Evolutionary conservation across 1,140 invertebrate species (phyloP), one percentile per base, ranked within the genome.

Genomic region (Bombus impatiens): DNA sequence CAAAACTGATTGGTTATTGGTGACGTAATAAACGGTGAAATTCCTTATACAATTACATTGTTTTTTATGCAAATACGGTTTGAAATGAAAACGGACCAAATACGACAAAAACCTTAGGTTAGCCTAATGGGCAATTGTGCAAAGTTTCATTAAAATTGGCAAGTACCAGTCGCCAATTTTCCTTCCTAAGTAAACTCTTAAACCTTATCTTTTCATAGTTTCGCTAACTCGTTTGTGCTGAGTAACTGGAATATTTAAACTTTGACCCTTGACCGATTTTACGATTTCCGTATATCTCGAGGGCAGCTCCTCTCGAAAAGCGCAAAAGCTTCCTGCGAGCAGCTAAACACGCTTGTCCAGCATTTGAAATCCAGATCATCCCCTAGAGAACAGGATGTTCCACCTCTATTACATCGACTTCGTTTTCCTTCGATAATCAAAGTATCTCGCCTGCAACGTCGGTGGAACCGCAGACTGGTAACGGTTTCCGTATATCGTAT

Each of bases 401-500:
- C 37, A 25, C n/a, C 37, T 78, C 59, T 78, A 32, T 62, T 78
- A 65, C 57, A 42, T 37, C 57, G 28, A 12, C 28, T 80, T 80
- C 78, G 78, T 79, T 79, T 47, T 40, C 78, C 78, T 80, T 80
- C 44, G 65, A 80, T 80, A 80, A 80, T 80, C 78, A 80, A 70
- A 80, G 62, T 80, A 80, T 47, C 44, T 70, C 32, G 67, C 25
- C 32, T 42, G 12, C 32, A 6, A 12, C n/a, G n/a, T n/a, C 42
- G 6, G 25, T n/a, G 15, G 8, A 42, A 80, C 65, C 78, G 35
- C 65, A n/a, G 32, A 70, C 32, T 37, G 32, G 42, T 47, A 10
- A 74, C 37, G 12, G 53, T 25, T 62, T 18, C 25, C 37, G 18
- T 28, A 25, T 9, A 12, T 25, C 70, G 28, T 44, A 70, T 35